Evolutionary conservation across 2,797 vertebrate genomes (phyloP).

Genomic region (Anguilla pacifica): DNA sequence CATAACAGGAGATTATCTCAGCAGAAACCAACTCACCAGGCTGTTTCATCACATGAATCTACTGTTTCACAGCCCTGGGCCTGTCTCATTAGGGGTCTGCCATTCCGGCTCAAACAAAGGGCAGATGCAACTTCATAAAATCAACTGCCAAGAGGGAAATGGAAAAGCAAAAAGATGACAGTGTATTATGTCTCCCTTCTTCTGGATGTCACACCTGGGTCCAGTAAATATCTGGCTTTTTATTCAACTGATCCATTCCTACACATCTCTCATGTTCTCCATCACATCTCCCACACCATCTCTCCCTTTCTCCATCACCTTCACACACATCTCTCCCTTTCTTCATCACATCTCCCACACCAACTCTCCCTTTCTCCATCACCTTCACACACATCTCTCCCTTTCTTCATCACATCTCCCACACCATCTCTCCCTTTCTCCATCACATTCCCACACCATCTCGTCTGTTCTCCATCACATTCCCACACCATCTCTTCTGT

Average conservation of each 20-base stretch:
- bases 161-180: neutral
- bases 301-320: too few relatives aligned
- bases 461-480: neutral
- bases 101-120: neutral
- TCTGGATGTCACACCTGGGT: neutral
- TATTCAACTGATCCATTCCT: neutral
- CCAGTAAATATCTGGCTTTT: too few relatives aligned
- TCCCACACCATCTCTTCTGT: too few relatives aligned
- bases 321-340: too few relatives aligned
- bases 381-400: too few relatives aligned
- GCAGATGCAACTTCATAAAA: neutral
- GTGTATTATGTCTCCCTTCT: neutral
- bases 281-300: too few relatives aligned
- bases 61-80: neutral
- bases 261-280: neutral
- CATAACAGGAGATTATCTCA: neutral
- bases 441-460: neutral
- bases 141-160: neutral
- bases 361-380: too few relatives aligned
- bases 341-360: neutral
- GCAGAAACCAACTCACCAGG: neutral
- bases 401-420: neutral
- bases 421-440: neutral
- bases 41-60: neutral
- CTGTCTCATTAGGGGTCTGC: neutral